A percentile compares a stretch with the other conserved stretches of the same genome.
These are phyloP conservation scores for Ficedula albicollis DNA, from an alignment of 2,797 vertebrate species.

Conservation along the genomic window DNA sequence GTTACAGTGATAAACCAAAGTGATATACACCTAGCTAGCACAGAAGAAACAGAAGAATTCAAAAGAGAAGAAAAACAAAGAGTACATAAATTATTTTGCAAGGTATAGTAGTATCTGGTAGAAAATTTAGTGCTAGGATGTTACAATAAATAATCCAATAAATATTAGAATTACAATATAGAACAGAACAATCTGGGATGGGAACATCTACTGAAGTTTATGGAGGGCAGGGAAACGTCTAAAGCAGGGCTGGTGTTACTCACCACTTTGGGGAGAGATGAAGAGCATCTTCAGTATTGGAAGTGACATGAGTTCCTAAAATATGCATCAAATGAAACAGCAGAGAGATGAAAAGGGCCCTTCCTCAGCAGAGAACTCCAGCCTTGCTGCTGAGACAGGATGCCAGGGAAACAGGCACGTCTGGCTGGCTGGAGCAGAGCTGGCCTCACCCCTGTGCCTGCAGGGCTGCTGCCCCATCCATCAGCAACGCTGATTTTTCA, in stretches of 20 bases:
- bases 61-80: neutral
- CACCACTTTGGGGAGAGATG: neutral
- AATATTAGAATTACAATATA: neutral
- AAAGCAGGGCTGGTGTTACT: neutral
- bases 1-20: neutral
- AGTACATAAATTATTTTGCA: neutral
- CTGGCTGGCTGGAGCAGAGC: neutral
- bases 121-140: neutral
- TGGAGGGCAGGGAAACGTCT: neutral
- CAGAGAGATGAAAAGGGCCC: neutral
- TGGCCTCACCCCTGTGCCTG: neutral
- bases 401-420: neutral
- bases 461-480: neutral
- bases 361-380: neutral
- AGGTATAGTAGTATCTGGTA: neutral
- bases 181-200: neutral
- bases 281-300: neutral
- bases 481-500: constrained; percentile 5
- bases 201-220: neutral
- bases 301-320: constrained; percentile 16
- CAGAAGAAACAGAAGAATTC: neutral
- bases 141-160: neutral
- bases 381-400: neutral
- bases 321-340: neutral
- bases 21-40: neutral